A percentile compares a stretch with the other conserved stretches of the same genome.
Evolutionary conservation across 30 jellyfish, hydroid and myxozoan genomes (phyloP).

Genomic region (Morbakka virulenta): DNA sequence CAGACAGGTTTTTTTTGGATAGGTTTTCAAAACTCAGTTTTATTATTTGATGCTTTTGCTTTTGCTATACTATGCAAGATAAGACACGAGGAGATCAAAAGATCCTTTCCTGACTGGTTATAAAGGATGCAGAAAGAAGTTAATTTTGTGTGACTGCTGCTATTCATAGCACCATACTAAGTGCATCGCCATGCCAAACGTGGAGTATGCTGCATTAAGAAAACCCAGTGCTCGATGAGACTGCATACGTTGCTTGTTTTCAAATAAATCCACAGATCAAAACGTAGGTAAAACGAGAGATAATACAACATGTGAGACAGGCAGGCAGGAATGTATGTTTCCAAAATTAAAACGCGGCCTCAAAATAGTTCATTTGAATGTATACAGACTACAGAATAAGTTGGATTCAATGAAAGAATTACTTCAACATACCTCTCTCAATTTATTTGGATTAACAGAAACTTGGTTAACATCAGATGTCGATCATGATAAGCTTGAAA

Average conservation of each 20-base stretch:
- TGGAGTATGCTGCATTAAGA: conserved; percentile 37
- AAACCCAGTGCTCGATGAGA: too few relatives aligned
- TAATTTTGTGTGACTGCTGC: conserved; percentile 35
- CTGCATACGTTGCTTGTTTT: conserved; percentile 6
- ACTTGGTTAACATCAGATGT: too few relatives aligned
- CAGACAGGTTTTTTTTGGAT: too few relatives aligned
- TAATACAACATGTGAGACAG: conserved; percentile 28
- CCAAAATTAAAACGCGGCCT: conserved; percentile 46
- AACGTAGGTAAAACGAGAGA: not conserved
- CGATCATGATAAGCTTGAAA: not conserved
- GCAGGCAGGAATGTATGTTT: conserved; percentile 17
- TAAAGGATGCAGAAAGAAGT: conserved; percentile 33
- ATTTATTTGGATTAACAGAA: too few relatives aligned
- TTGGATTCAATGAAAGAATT: conserved; percentile 18
- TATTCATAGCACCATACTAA: conserved; percentile 41
- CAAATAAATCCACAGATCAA: conserved; percentile 6
- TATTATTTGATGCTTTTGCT: too few relatives aligned
- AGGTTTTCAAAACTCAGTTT: too few relatives aligned
- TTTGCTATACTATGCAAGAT: too few relatives aligned
- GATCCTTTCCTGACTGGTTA: conserved; percentile 41
- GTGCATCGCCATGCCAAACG: conserved; percentile 36
- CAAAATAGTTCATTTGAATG: conserved; percentile 26
- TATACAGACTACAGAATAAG: conserved; percentile 15
- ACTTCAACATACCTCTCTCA: too few relatives aligned
- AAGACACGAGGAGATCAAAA: conserved; percentile 31